Base-by-base conservation (phyloP, 2,113 vertebrate species). In the Caranx melampygus region DNA sequence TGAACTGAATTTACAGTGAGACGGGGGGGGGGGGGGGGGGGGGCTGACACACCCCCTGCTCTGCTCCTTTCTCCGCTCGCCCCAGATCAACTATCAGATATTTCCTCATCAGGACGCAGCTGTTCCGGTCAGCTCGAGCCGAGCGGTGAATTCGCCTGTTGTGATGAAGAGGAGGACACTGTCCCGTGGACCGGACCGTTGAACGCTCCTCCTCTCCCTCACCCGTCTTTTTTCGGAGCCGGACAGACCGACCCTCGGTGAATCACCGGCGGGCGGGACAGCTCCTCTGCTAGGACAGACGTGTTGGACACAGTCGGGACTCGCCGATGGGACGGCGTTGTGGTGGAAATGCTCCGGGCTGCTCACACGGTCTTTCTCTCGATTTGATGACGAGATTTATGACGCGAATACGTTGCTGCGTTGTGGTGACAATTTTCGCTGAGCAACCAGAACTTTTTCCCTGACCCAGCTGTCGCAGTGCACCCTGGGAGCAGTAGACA, bases 41-140 rank as follows among this genome's bases (percentile, higher is more conserved):
- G n/a, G 47, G 64, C 75, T 72, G 87, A 77, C 79, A 66, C 82
- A 74, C 79, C 76, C 51, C 75, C 83, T 34, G 71, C 55, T 69
- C 75, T 61, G 74, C 75, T 52, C 69, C 72, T 71, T 45, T 70
- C 63, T n/a, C 75, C 88, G 67, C 84, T 74, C 26, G 26, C 26
- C 26, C 26, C 72, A 7, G 81, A 87, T 87, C 88, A 79, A 44
- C 61, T 54, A 65, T 81, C 86, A 85, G 40, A 69, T 49, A 69
- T 45, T 84, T 68, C 60, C 81, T 79, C 78, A 40, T 34, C 78
- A 40, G 59, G 82, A 69, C 47, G 85, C 82, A 59, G 45, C 72
- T 79, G 59, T 59, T 51, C 62, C 70, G 65, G 71, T 75, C 66
- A 47, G 35, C 42, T 54, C 6, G 49, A 58, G 57, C 49, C 35